A percentile compares a stretch with the other conserved stretches of the same genome.
phyloP scores from a whole-genome alignment of 2,888 invertebrate genomes.

The Lamellibrachia satsuma region DNA sequence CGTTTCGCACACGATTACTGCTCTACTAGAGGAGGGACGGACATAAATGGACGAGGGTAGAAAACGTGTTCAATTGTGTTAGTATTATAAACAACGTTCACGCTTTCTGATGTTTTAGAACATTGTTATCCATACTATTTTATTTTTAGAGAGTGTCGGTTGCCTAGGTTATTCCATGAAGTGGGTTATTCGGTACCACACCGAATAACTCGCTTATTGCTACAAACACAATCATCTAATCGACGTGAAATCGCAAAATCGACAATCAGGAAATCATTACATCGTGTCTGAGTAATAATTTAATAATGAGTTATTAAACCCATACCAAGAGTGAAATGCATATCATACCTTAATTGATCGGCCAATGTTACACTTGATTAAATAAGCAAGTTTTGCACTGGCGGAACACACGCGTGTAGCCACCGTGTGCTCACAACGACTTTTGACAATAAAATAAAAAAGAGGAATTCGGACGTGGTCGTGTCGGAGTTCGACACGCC shows the following conservation, averaged over 20 bases:
- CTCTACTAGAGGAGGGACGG: too few relatives aligned
- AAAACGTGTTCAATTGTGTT: too few relatives aligned
- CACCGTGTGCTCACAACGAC: not conserved
- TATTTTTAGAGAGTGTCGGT: not conserved
- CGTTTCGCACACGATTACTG: too few relatives aligned
- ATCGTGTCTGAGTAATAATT: not conserved
- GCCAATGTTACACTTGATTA: not conserved
- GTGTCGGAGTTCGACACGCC: not conserved
- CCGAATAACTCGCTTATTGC: not conserved
- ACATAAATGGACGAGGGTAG: too few relatives aligned
- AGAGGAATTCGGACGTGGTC: not conserved
- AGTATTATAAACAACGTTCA: too few relatives aligned
- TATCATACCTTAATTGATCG: not conserved
- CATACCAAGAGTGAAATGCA: not conserved
- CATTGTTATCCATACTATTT: too few relatives aligned
- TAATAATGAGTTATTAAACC: not conserved
- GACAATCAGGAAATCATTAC: not conserved
- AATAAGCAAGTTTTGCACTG: not conserved
- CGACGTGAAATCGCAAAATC: not conserved
- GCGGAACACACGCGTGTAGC: not conserved
- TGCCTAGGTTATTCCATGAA: not conserved
- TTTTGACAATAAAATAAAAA: not conserved
- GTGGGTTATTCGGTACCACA: not conserved
- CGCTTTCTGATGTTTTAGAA: too few relatives aligned
- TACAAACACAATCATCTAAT: conserved; percentile 4